Base-by-base conservation (phyloP, 1,140 invertebrate genomes). In the Pinna nobilis region DNA sequence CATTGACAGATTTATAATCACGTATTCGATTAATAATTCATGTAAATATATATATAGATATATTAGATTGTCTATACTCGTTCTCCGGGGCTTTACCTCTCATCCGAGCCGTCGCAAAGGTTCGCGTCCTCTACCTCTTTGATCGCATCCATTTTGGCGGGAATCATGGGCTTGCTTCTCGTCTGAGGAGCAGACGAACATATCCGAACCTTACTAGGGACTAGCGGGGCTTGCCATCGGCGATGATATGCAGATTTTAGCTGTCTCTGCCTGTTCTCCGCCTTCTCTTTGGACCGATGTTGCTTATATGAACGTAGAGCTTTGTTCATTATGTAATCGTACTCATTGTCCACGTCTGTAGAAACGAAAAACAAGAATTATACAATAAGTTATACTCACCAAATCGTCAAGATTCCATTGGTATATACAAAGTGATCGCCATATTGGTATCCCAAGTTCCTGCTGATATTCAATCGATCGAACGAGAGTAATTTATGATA, bases 301-400 rank as follows among this genome's bases (percentile, higher is more conserved):
- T 74, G 74, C 53, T 63, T 75, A 53, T 83, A 83, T 0, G 82
- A 81, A 57, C 59, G 63, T 33, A 83, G 55, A 5, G 82, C 82
- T 32, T 78, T 79, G n/a, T 74, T 76, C 80, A 83, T 83, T n/a
- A 83, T 84, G 55, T 84, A 80, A 41, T 82, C 74, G 60, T 84
- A 78, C 25, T 84, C 82, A 25, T 82, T 78, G 37, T 84, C 82
- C 18, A 84, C 64, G 78, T 84, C 82, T 84, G 67, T 25, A 73
- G 77, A 70, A 18, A 65, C 5, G 66, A n/a, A 51, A 57, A 44
- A 53, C 33, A 63, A n/a, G 30, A 47, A 41, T 53, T 9, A 57
- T 51, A 70, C 68, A 44, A 60, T 20, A 5, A 68, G 9, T 44
- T 11, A 44, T 44, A 11, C 39, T n/a, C n/a, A n/a, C n/a, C n/a